Evolutionary conservation across 2,888 invertebrate species (phyloP), one percentile per base, ranked within the genome.

Genomic region (Sinohyriopsis cumingii): DNA sequence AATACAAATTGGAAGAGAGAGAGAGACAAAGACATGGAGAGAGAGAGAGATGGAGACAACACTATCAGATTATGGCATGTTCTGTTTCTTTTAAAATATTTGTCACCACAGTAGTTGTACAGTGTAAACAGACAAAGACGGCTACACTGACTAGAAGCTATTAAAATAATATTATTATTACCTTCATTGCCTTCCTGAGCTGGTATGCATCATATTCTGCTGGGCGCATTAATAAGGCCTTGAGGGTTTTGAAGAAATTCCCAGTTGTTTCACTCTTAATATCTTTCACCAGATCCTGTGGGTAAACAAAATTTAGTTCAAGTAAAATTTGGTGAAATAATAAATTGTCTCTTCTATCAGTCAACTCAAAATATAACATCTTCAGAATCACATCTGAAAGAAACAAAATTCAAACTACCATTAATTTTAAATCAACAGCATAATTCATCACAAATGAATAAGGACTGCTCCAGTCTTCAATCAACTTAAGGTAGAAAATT

Each of bases 171-270:
- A 7, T 33, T 7, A 53, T 62, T 19, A 59, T 63, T 72, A 87
- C 88, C 84, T 89, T 89, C 69, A 90, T 88, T 59, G 90, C 89
- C 73, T 85, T 86, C 22, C 83, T 80, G 55, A 90, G 80, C 69
- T 87, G 85, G 62, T 82, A 81, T n/a, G 90, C 90, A 78, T 90
- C 90, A 80, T 87, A 90, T 57, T 89, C 88, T 18, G 85, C 89
- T 19, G 90, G 88, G 7, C 82, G 77, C 78, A 88, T 77, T 63
- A 87, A 82, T 25, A 90, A 81, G 7, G 85, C 84, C 70, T 86
- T 86, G 61, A 86, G 79, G 9, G 86, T 82, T 62, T 83, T 82
- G 60, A 76, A 69, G 72, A 89, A 89, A 75, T 89, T 84, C n/a
- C 90, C 89, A 77, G 89, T 88, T 18, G 86, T 73, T 64, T 90